Evolutionary conservation across 2,797 vertebrate genomes (phyloP).

Genomic region (Zalophus californianus): DNA sequence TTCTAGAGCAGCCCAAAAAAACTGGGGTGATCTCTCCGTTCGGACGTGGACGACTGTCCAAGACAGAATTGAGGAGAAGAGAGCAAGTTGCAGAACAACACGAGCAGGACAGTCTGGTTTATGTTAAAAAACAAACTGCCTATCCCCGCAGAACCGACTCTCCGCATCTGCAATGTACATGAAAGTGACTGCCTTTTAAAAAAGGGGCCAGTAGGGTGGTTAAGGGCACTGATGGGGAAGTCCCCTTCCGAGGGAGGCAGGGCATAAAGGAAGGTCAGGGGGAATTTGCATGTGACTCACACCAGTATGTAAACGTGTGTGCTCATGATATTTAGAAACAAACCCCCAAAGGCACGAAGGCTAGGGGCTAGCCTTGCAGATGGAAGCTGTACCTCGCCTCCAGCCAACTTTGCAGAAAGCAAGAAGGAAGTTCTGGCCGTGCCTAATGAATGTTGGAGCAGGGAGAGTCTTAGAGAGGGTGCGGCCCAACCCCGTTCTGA

Average conservation of each 20-base stretch:
- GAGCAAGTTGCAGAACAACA: background rate
- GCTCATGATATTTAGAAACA: background rate
- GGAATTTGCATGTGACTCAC: background rate
- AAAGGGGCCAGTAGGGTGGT: rapidly evolving
- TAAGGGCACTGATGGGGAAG: too few relatives aligned
- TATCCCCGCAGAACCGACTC: background rate
- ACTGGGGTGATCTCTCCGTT: background rate
- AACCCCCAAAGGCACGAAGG: background rate
- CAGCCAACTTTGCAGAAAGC: background rate
- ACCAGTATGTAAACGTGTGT: too few relatives aligned
- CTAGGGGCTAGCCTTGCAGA: background rate
- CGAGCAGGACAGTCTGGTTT: background rate
- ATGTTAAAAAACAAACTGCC: background rate
- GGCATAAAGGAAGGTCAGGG: background rate
- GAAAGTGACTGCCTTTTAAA: background rate
- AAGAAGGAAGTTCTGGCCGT: background rate
- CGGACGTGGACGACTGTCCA: background rate
- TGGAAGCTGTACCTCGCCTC: background rate
- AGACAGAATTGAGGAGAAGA: background rate
- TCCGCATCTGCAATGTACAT: background rate
- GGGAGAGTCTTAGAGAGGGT: background rate
- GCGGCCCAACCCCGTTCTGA: background rate
- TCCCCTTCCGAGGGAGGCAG: background rate
- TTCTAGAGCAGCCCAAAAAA: background rate
- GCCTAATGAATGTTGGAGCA: background rate